phyloP scores from a whole-genome alignment of 2,888 invertebrate species.

The Hirtodrosophila duncani region DNA sequence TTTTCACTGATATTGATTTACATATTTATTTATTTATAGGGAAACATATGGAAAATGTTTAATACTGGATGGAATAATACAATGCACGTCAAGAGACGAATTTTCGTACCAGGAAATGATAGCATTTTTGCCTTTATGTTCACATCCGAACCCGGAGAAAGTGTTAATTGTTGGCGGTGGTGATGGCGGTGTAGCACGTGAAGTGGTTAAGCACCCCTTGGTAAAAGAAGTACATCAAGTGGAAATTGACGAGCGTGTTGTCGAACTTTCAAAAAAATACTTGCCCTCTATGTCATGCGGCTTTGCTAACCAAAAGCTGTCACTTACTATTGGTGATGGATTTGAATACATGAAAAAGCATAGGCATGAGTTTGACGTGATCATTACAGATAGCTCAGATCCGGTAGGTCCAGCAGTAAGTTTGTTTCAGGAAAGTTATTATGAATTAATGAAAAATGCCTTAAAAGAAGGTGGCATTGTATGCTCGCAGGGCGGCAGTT shows the following conservation, averaged over 20 bases:
- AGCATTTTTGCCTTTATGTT: conserved; percentile 93
- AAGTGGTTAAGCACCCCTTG: conserved; percentile 93
- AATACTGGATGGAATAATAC: conserved; percentile 96
- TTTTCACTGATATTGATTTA: not conserved
- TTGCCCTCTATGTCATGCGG: conserved; percentile 95
- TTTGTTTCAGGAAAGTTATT: conserved; percentile 86
- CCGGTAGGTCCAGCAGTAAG: conserved; percentile 90
- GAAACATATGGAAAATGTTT: conserved; percentile 87
- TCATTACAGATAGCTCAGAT: conserved; percentile 99
- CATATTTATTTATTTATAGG: conserved; percentile 28
- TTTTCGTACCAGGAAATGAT: conserved; percentile 99
- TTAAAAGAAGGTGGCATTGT: conserved; percentile 91
- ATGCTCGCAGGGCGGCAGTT: conserved; percentile 93
- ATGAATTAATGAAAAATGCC: conserved; percentile 89
- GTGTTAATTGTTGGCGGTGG: conserved; percentile 98
- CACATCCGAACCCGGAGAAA: conserved; percentile 92
- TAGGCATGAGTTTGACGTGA: conserved; percentile 93
- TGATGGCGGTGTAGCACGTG: conserved; percentile 97
- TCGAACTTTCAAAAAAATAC: conserved; percentile 92
- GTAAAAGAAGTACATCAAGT: conserved; percentile 94
- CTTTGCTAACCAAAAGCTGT: conserved; percentile 89
- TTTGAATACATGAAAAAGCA: conserved; percentile 95
- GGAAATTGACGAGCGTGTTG: conserved; percentile 95
- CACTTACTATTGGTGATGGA: conserved; percentile 93
- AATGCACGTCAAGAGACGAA: conserved; percentile 97